Base-by-base conservation (phyloP, 2,888 invertebrate genomes). In the Augochlorella aurata region DNA sequence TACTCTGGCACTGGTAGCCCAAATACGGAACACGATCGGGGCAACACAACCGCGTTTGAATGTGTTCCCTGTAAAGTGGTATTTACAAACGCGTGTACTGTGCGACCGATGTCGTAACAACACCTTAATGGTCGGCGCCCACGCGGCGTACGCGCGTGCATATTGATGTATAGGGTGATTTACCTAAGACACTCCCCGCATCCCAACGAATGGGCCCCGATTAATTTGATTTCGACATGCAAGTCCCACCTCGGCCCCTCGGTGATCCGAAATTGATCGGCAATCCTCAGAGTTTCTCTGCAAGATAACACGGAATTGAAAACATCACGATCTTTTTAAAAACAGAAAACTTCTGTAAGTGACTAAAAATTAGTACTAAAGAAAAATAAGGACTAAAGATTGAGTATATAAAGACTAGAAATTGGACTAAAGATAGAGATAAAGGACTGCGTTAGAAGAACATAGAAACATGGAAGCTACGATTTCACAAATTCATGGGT, bases 91-190 rank as follows among this genome's bases (percentile, higher is more conserved):
- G 81, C 63, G 88, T 84, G 79, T 79, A 76, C 63, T 68, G 75
- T 49, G 75, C 72, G 77, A 76, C 72, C 79, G 86, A 78, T 88
- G 88, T 88, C 88, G 88, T 88, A 88, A 88, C 83, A 75, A 78
- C 87, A 84, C 83, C 82, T 87, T 87, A 85, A 85, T 79, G 85
- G 87, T 87, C 83, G 72, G 85, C 87, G 87, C 85, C 88, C 87
- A 88, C 85, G 88, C 88, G 76, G 75, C 38, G 29, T 71, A 74
- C 67, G 29, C 65, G 70, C 78, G 66, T 78, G 86, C 83, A 74
- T 74, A 79, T 77, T 45, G 66, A 77, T 80, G 63, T 83, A 84
- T 52, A 80, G 65, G 83, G 84, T 84, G 83, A 82, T 83, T 79
- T 79, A 73, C 70, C 67, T 66, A 58, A 71, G 69, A 61, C 38